A percentile compares a stretch with the other conserved stretches of the same genome.
Evolutionary conservation across 1,140 invertebrate species (phyloP).

Genomic region (Drosophila ironensis): DNA sequence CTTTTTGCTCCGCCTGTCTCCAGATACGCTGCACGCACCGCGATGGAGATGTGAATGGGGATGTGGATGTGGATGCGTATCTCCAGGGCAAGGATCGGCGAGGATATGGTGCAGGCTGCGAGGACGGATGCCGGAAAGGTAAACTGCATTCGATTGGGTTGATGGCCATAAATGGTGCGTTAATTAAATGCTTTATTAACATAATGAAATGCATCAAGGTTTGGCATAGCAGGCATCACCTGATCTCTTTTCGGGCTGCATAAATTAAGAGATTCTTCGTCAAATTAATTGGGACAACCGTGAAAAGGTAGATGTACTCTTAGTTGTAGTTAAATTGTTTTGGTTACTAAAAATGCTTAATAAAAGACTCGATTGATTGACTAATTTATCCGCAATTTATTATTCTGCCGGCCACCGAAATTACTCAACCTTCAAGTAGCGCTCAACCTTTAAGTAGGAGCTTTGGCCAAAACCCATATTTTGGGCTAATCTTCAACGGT

Average conservation of each 20-base stretch:
- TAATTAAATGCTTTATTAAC: constrained; percentile 66
- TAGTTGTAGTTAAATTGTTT: no score
- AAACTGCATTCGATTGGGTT: constrained; percentile 32
- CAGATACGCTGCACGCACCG: constrained; percentile 48
- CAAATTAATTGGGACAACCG: no score
- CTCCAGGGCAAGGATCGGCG: background rate
- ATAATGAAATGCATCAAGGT: constrained; percentile 35
- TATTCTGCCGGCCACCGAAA: background rate
- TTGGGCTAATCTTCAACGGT: constrained; percentile 56
- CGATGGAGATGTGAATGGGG: constrained; percentile 36
- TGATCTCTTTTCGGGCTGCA: constrained; percentile 1
- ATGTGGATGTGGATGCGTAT: constrained; percentile 33
- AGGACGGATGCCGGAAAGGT: constrained; percentile 2
- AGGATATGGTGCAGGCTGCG: constrained; percentile 1
- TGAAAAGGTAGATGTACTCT: no score
- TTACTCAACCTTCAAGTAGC: constrained; percentile 7
- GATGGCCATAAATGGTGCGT: constrained; percentile 59
- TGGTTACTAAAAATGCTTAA: no score
- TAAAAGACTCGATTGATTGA: no score
- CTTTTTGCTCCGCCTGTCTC: constrained; percentile 5
- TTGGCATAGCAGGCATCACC: background rate
- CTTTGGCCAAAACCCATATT: constrained; percentile 23
- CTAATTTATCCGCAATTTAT: constrained; percentile 1
- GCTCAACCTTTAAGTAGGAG: constrained; percentile 3
- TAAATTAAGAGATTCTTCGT: no score